Conservation (phyloP, 2,797 vertebrate genomes). For the Acomys russatus region DNA sequence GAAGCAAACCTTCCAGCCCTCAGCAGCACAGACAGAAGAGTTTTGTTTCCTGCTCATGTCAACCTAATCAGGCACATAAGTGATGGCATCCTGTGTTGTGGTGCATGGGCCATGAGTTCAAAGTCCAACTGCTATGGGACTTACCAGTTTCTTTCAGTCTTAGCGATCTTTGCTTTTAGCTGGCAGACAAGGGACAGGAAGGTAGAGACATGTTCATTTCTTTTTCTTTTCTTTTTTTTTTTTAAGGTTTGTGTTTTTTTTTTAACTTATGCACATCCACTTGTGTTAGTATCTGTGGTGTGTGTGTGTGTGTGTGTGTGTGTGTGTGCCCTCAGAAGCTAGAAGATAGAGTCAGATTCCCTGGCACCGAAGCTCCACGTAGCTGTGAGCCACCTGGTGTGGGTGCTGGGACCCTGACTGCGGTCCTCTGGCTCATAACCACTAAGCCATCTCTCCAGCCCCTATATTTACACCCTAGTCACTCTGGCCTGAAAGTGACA, state of each 20-base stretch:
- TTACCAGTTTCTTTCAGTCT: neutral
- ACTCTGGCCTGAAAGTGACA: neutral
- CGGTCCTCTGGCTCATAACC: neutral
- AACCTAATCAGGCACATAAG: neutral
- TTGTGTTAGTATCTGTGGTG: neutral
- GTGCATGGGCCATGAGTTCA: neutral
- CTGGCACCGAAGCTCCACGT: neutral
- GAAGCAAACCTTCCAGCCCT: neutral
- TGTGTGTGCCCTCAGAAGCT: neutral
- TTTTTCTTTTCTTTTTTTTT: neutral
- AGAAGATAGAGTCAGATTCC: neutral
- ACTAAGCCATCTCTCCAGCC: neutral
- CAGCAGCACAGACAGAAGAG: neutral
- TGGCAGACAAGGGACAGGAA: neutral
- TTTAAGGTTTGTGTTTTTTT: neutral
- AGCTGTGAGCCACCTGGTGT: neutral
- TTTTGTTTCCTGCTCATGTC: neutral
- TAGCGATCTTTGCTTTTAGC: neutral
- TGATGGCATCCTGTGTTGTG: neutral
- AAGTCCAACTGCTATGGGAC: neutral
- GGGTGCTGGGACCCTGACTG: no score
- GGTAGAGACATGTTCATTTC: neutral
- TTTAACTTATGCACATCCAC: neutral
- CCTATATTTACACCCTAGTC: neutral
- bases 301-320: no score